Evolutionary conservation across 2,797 vertebrate genomes (phyloP), one percentile per base, ranked within the genome.

Genomic region (Rallus crepitans): DNA sequence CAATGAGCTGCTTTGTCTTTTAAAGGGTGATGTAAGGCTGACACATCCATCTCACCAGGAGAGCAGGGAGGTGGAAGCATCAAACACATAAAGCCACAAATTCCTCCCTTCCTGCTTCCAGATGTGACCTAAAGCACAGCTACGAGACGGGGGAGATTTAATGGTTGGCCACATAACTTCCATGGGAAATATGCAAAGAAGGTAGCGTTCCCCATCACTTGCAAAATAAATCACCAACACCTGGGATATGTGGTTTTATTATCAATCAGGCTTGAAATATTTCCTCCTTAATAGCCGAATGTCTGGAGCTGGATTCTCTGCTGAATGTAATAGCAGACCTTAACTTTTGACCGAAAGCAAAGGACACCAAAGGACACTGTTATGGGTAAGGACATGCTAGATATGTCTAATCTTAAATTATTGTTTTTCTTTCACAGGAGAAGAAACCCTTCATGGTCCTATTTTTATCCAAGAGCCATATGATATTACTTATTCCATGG

Each of bases 381-480:
- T 20, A 66, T 61, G 35, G 25, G 30, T 25, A 87, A 94, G 88
- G 82, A 80, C 61, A 71, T 0, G 0, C 28, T 83, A 11, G 70
- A 88, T 53, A 79, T 60, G 31, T 6, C 83, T 84, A 50, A 90
- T 85, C 45, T 93, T 52, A 82, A 93, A 92, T 78, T 75, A 84
- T 30, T 94, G 53, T 89, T 97, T 93, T 95, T 70, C 87, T 95
- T 94, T 83, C 24, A 9, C 98, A 99, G 99, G 98, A 90, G 97
- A 96, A 91, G 98, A 93, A 78, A 92, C 59, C 47, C 87, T 93
- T 37, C 97, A 96, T 19, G 93, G 90, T 63, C 97, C 97, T 73
- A 16, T 95, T 91, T 98, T 98, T 90, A 97, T 93, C 48, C 97
- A 98, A 77, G 97, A 98, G 84, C 97, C 98, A 28, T 15, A 94